phyloP scores from a whole-genome alignment of 30 jellyfish, hydroid and myxozoan species.

The Cassiopea andromeda region DNA sequence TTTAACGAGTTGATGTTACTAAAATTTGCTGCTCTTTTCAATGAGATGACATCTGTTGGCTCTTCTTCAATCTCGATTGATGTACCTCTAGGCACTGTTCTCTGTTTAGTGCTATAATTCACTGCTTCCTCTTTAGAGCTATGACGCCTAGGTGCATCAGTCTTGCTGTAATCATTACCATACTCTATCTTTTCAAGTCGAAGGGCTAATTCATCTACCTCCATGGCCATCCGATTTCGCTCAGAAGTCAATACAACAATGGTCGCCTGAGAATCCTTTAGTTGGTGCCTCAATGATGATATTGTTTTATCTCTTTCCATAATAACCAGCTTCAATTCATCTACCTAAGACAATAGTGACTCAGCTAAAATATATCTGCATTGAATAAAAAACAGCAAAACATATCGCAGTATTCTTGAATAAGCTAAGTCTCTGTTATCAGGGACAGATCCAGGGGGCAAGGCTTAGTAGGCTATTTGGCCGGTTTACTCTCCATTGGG shows the following conservation, averaged over 20 bases:
- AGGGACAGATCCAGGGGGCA: no score
- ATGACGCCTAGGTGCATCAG: neutral
- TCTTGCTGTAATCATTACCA: slow-evolving; percentile 24
- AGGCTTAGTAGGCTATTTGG: no score
- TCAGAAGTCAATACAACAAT: slow-evolving; percentile 63
- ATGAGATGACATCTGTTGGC: slow-evolving; percentile 4
- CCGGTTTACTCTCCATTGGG: no score
- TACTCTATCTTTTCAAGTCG: slow-evolving; percentile 75
- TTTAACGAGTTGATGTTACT: slow-evolving; percentile 63
- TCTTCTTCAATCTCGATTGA: slow-evolving; percentile 49
- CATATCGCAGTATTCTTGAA: no score
- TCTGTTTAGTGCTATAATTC: slow-evolving; percentile 23
- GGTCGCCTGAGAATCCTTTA: slow-evolving; percentile 73
- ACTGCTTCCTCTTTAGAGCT: slow-evolving; percentile 46
- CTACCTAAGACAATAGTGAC: slow-evolving; percentile 7
- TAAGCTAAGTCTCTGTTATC: no score
- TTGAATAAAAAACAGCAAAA: no score
- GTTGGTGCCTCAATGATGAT: slow-evolving; percentile 54
- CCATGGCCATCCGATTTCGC: slow-evolving; percentile 76
- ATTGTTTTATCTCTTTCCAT: slow-evolving; percentile 59
- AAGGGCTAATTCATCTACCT: slow-evolving; percentile 76
- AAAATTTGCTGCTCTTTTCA: slow-evolving; percentile 75
- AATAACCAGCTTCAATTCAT: slow-evolving; percentile 10
- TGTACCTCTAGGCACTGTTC: slow-evolving; percentile 14
- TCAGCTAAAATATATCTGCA: no score